Evolutionary conservation across 2,888 invertebrate species (phyloP), one percentile per base, ranked within the genome.

Genomic region (Drosophila glabriapex): DNA sequence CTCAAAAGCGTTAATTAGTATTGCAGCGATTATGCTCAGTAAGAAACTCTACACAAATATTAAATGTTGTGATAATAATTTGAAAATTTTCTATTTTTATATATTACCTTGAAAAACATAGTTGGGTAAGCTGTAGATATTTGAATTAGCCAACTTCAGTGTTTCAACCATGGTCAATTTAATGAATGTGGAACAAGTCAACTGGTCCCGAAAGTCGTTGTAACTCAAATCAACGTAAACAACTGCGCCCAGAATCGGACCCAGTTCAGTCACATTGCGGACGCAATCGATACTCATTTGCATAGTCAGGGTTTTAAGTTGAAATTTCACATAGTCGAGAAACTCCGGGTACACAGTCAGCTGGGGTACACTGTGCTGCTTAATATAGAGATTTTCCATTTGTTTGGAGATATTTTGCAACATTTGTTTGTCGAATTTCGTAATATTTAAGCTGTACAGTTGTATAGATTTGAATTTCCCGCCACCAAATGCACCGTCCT

Each of bases 91-190:
- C 3, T 6, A 4, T 22, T 25, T 6, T 37, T 1, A 5, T 12
- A 5, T 7, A 14, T 66, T 75, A 83, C 79, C 67, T 31, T 78
- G 65, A 60, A 92, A 92, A 10, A 92, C 77, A 50, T 75, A 80
- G 5, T 66, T 37, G 0, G 91, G 91, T 41, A 92, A 70, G 52
- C 41, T 78, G 14, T 64, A 37, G 19, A 92, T 85, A 25, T 85
- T 74, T 2, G 91, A 91, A 68, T 90, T 6, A 0, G 90, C 78
- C 37, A 92, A 61, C 56, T 88, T 70, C 6, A 92, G 43, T 10
- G 50, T 53, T 63, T 92, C 85, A 2, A 92, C 84, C 82, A 89
- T 80, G 0, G 91, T 85, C 14, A 92, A 54, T 37, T 85, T 85
- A 0, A 14, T 62, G 37, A 92, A 92, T 1, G 77, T 69, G 4